Conservation (phyloP, 2,797 vertebrate genomes). For the Parauchenoglanis ngamensis region DNA sequence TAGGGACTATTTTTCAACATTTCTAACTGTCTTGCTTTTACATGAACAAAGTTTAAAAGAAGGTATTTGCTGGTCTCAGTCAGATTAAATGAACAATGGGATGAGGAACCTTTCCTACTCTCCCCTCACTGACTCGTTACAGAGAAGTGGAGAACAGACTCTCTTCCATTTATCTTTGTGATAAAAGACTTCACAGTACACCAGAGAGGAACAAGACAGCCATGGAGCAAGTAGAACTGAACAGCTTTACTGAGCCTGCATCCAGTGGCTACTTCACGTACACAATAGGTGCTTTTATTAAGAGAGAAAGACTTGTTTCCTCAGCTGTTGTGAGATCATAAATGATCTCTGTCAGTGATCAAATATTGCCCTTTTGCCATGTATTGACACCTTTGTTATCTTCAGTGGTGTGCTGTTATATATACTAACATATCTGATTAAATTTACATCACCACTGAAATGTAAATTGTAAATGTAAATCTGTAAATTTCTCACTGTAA, state of each 20-base stretch:
- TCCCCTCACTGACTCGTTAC: constrained; percentile 54
- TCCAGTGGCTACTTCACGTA: constrained; percentile 39
- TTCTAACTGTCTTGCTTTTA: constrained; percentile 59
- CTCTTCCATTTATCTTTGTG: constrained; percentile 53
- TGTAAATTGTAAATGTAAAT: too few relatives aligned
- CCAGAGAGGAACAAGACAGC: constrained; percentile 52
- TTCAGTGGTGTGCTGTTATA: not conserved
- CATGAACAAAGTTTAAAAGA: constrained; percentile 66
- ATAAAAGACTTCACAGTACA: constrained; percentile 59
- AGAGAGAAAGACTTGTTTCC: constrained; percentile 47
- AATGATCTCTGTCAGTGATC: constrained; percentile 47
- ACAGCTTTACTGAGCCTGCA: constrained; percentile 50
- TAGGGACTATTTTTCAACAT: constrained; percentile 55
- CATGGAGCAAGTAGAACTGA: constrained; percentile 41
- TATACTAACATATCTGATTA: not conserved
- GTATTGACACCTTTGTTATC: not conserved
- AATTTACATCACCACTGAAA: not conserved
- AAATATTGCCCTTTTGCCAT: constrained; percentile 41
- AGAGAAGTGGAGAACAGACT: constrained; percentile 49
- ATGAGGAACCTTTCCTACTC: constrained; percentile 45
- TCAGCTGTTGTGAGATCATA: constrained; percentile 29
- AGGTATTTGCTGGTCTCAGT: constrained; percentile 62
- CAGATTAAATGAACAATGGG: constrained; percentile 57
- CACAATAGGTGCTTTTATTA: constrained; percentile 45
- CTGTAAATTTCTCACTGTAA: not conserved